Evolutionary conservation across 2,797 vertebrate species (phyloP).

Genomic region (Uromys caudimaculatus): DNA sequence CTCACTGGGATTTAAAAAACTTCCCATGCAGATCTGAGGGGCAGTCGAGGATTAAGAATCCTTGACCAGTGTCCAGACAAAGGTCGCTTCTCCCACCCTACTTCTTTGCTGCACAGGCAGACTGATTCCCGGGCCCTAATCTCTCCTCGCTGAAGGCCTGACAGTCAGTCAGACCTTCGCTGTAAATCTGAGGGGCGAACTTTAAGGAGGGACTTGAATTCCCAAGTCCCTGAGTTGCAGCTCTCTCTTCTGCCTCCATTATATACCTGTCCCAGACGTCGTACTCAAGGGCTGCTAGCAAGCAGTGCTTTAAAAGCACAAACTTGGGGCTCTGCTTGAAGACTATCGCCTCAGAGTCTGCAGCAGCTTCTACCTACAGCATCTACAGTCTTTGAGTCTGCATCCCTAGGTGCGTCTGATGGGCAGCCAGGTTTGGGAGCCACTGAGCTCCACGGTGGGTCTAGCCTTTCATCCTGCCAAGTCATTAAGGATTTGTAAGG

Average conservation of each 20-base stretch:
- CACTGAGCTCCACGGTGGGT: slow-evolving; percentile 57
- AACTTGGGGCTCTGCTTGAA: neutral
- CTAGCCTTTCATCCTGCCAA: slow-evolving; percentile 63
- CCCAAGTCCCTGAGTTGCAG: neutral
- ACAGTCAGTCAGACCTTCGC: neutral
- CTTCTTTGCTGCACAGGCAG: neutral
- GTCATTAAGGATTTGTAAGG: slow-evolving; percentile 73
- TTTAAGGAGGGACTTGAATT: neutral
- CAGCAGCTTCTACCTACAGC: neutral
- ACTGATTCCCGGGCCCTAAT: neutral
- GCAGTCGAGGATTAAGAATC: neutral
- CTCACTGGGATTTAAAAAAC: neutral
- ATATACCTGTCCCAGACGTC: accelerated
- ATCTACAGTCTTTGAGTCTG: neutral
- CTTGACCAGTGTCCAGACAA: neutral
- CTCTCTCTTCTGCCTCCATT: neutral
- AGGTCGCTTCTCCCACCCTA: accelerated
- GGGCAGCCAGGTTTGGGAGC: slow-evolving; percentile 15
- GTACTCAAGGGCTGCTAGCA: neutral
- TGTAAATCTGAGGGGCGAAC: slow-evolving; percentile 43
- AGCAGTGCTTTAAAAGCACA: neutral
- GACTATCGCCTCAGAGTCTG: neutral
- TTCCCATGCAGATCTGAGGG: neutral
- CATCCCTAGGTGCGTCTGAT: slow-evolving; percentile 42
- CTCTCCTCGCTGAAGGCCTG: neutral